Conservation (phyloP, 1,140 invertebrate species). For the Lepidurus couesii region DNA sequence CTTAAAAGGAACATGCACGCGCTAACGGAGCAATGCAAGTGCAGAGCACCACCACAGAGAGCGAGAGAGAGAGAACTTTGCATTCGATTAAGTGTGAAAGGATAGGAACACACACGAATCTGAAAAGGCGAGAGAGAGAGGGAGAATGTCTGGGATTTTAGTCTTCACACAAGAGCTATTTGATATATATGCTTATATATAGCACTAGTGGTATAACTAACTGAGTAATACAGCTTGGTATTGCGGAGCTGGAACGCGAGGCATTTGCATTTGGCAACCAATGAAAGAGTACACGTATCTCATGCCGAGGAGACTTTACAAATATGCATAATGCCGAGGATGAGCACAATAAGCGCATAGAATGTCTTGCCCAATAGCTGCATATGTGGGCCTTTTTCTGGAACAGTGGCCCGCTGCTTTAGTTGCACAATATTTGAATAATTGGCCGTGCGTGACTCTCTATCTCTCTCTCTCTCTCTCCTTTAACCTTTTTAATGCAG, state of each 20-base stretch:
- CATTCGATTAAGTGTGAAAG: constrained; percentile 22
- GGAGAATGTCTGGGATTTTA: background rate
- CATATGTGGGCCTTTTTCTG: too few species aligned
- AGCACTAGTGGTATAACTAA: too few species aligned
- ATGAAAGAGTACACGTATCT: too few species aligned
- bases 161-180: too few species aligned
- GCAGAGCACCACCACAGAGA: background rate
- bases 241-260: too few species aligned
- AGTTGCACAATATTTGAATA: background rate
- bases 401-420: too few species aligned
- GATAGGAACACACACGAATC: background rate
- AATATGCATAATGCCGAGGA: too few species aligned
- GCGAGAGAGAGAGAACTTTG: background rate
- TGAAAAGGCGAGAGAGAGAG: background rate
- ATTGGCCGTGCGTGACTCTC: background rate
- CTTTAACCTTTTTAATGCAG: too few species aligned
- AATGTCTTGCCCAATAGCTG: background rate
- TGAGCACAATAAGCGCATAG: background rate
- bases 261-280: too few species aligned
- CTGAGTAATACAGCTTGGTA: too few species aligned
- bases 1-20: background rate
- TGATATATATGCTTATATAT: too few species aligned
- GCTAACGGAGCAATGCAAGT: background rate
- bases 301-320: too few species aligned
- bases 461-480: background rate